Evolutionary conservation across 1,140 invertebrate genomes (phyloP).

Genomic region (Chironomus tepperi): DNA sequence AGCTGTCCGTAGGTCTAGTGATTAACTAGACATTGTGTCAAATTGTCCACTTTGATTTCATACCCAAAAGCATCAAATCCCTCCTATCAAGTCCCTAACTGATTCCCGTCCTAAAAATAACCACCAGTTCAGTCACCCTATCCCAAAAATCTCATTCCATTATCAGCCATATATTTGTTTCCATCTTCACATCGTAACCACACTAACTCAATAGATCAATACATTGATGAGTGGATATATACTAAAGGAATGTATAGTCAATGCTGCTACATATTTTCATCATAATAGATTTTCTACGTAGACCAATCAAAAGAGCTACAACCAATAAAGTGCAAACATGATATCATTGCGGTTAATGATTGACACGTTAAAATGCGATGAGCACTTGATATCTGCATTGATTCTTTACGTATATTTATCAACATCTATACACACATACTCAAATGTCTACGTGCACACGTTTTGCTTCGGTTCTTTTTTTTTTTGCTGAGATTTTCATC

Average conservation of each 20-base stretch:
- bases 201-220: too few species aligned
- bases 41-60: too few species aligned
- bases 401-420: neutral
- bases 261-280: neutral
- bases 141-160: too few species aligned
- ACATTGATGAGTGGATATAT: neutral
- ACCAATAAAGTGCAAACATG: conserved; percentile 15
- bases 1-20: too few species aligned
- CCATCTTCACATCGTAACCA: too few species aligned
- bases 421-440: neutral
- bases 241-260: neutral
- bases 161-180: too few species aligned
- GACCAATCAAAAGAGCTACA: conserved; percentile 1
- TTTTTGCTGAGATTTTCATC: neutral
- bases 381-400: conserved; percentile 1
- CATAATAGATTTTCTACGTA: neutral
- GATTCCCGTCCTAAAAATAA: too few species aligned
- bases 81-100: too few species aligned
- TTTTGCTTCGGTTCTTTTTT: neutral
- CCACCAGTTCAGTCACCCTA: too few species aligned
- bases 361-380: conserved; percentile 3
- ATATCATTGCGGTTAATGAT: conserved; percentile 17
- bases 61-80: too few species aligned
- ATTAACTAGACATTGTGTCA: too few species aligned
- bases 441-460: neutral